phyloP scores from a whole-genome alignment of 2,797 vertebrate species.

The Hylomyscus alleni region DNA sequence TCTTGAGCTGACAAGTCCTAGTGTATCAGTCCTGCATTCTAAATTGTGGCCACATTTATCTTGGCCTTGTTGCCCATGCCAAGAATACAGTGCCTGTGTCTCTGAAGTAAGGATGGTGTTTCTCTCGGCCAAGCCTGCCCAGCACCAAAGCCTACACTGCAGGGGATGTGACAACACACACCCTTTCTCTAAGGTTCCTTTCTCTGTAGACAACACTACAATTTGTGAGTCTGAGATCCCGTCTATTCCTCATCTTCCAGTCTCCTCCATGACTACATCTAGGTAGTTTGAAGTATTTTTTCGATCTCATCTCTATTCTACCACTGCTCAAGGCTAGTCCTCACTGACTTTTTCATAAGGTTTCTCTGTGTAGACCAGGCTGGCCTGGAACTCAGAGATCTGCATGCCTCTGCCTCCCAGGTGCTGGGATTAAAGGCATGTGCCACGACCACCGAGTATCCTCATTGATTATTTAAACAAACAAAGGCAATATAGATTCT shows the following conservation, averaged over 20 bases:
- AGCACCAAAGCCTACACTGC: neutral
- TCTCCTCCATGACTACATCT: neutral
- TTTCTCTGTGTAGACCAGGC: neutral
- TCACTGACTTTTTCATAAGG: neutral
- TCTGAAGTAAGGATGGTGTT: conserved; percentile 23
- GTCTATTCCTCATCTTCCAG: neutral
- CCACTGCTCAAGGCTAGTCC: neutral
- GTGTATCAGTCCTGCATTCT: neutral
- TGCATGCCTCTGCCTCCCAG: neutral
- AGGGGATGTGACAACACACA: neutral
- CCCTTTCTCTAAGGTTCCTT: neutral
- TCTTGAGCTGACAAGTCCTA: conserved; percentile 3
- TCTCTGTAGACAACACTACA: neutral
- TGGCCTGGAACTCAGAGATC: neutral
- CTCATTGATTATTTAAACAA: neutral
- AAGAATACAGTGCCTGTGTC: neutral
- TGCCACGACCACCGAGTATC: neutral
- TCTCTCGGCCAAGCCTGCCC: neutral
- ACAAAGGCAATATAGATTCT: neutral
- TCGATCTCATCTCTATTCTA: neutral
- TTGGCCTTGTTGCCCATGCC: neutral
- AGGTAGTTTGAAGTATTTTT: neutral
- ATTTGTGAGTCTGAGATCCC: neutral
- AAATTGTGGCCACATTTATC: neutral
- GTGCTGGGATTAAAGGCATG: neutral